Base-by-base conservation (phyloP, 2,797 vertebrate species). In the Merluccius polli region DNA sequence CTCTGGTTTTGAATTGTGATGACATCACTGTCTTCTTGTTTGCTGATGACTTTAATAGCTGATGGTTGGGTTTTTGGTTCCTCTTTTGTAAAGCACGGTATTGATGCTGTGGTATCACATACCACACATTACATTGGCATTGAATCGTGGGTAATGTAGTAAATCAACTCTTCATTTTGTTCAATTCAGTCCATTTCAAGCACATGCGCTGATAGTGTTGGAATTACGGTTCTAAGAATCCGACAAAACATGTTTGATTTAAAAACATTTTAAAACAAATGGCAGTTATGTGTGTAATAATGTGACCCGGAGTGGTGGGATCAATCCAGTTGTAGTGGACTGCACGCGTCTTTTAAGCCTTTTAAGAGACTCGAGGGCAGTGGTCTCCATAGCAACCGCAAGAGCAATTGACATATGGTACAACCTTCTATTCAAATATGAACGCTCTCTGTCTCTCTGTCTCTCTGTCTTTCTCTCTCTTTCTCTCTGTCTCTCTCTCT, bases 331-430 rank as follows among this genome's bases (percentile, higher is more conserved):
- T 12, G 12, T 68, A 15, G 59, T 29, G 59, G 59, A 65, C 24
- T 10, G n/a, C 27, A 65, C 8, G 11, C 6, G 52, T 59, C 52
- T 65, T n/a, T 65, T 8, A 65, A 11, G 8, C 8, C 24, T 27
- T 77, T 86, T 31, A 33, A 33, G 72, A 79, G 75, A 70, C 71
- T 32, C 41, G 65, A 68, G 38, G 72, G 59, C 71, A 63, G 4
- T 2, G 67, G 81, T 84, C 82, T 2, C 76, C 76, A 79, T 80
- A 73, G 76, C 59, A 87, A 86, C 85, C 71, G 7, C 71, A 75
- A 67, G 21, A 73, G n/a, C 44, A 63, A 73, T 73, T 6, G 31
- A 8, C 59, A 5, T 65, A 65, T 12, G 8, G 59, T 65, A 65
- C 59, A 65, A 65, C 59, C 24, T 27, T 65, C 9, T 27, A 65